Evolutionary conservation across 1,140 invertebrate genomes (phyloP), one percentile per base, ranked within the genome.

Genomic region (Zaprionus gabonicus): DNA sequence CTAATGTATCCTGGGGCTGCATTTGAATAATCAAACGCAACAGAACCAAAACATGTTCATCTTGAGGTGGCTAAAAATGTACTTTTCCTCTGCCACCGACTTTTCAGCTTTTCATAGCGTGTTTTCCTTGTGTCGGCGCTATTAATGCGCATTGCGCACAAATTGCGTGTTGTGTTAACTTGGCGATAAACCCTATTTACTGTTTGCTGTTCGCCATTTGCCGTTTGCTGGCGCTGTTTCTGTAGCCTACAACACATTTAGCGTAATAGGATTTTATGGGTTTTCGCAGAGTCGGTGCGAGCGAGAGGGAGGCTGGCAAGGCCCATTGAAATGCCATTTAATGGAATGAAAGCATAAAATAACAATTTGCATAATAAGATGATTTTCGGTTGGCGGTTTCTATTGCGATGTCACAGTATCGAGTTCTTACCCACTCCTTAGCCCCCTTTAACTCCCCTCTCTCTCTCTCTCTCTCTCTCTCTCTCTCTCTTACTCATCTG

Each of bases 301-400:
- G 23, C 23, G 27, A 65, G 13, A 27, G 28, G 6, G 10, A 36
- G n/a, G 17, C 41, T 36, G 55, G 41, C 56, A 57, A 71, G 34
- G 20, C 25, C 41, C 38, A 74, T 78, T 49, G 76, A 78, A 80
- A 71, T 71, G 71, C 28, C 59, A 71, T 81, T 68, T 44, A 71
- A 71, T 75, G 71, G 63, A 53, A 76, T 68, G 65, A 78, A 72
- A 72, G 67, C 64, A 64, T 72, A 77, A 77, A 84, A 87, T 81
- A 90, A 84, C 84, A 84, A 87, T 87, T 87, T 87, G 81, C 84
- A 87, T 87, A 87, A 90, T 81, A 90, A 71, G 78, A 78, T 75
- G 81, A 88, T 84, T 76, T 87, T 87, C 76, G 80, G 65, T 68
- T 73, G 55, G 71, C 70, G 68, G 36, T 76, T 65, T 66, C 46